A percentile compares a stretch with the other conserved stretches of the same genome.
phyloP scores from a whole-genome alignment of 2,888 invertebrate genomes.

The Yponomeuta cagnagella region DNA sequence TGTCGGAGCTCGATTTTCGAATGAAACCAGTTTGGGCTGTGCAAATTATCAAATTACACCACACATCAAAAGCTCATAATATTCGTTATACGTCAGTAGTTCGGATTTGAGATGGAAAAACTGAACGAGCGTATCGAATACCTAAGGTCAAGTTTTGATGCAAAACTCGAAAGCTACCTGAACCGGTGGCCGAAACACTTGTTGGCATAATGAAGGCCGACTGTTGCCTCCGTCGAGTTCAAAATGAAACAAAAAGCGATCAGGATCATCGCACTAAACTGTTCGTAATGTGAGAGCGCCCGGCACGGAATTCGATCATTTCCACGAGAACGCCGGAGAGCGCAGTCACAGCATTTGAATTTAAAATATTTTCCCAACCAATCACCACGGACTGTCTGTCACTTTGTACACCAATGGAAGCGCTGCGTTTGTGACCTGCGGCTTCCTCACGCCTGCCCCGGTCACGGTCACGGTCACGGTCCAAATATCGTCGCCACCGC shows the following conservation, averaged over 20 bases:
- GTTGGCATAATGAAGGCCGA: conserved; percentile 68
- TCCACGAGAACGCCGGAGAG: conserved; percentile 9
- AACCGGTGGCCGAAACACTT: conserved; percentile 60
- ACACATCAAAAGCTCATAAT: conserved; percentile 63
- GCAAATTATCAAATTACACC: conserved; percentile 67
- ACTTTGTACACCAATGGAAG: conserved; percentile 7
- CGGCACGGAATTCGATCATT: conserved; percentile 14
- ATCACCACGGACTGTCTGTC: not conserved
- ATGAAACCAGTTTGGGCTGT: conserved; percentile 42
- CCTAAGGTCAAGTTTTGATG: conserved; percentile 68
- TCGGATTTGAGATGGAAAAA: conserved; percentile 38
- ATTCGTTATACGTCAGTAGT: conserved; percentile 28
- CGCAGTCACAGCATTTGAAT: not conserved
- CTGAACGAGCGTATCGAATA: conserved; percentile 62
- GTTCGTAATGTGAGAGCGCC: conserved; percentile 48
- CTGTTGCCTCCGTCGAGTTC: conserved; percentile 44
- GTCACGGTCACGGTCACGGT: not conserved
- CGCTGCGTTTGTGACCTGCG: not conserved
- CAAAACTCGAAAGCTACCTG: conserved; percentile 64
- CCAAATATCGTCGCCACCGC: conserved; percentile 43
- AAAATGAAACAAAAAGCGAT: conserved; percentile 59
- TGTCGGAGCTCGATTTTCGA: conserved; percentile 38
- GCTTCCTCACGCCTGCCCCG: not conserved
- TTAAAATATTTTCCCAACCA: not conserved
- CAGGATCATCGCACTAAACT: conserved; percentile 67